phyloP scores from a whole-genome alignment of 2,113 vertebrate species.

The Willisornis vidua region DNA sequence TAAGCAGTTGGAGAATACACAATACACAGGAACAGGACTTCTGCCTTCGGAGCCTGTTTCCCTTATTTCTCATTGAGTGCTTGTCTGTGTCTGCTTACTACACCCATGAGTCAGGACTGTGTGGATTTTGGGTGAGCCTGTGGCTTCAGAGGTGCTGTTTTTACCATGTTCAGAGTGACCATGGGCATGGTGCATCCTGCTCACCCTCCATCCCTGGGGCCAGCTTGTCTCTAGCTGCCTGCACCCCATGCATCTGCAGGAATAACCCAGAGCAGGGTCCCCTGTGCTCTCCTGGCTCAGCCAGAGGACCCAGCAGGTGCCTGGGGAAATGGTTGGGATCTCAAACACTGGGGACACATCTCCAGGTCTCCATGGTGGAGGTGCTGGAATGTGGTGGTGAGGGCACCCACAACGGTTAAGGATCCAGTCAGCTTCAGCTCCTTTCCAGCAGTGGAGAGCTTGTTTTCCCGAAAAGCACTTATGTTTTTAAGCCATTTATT shows the following conservation, averaged over 20 bases:
- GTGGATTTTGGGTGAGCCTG: background rate
- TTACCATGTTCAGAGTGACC: rapidly evolving
- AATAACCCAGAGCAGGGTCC: background rate
- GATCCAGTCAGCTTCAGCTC: background rate
- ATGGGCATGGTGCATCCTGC: background rate
- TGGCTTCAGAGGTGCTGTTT: background rate
- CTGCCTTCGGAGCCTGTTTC: background rate
- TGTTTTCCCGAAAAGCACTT: background rate
- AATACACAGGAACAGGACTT: rapidly evolving
- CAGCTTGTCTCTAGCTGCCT: background rate
- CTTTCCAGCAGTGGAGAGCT: background rate
- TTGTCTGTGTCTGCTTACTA: rapidly evolving
- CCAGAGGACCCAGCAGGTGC: background rate
- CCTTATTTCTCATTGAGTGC: background rate
- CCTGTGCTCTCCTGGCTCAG: background rate
- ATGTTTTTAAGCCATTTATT: conserved; percentile 45
- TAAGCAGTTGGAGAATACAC: background rate
- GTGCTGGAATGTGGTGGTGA: background rate
- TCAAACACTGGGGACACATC: background rate
- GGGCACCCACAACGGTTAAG: background rate
- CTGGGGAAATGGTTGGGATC: background rate
- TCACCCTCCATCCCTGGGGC: background rate
- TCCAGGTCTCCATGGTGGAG: rapidly evolving
- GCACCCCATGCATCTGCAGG: rapidly evolving
- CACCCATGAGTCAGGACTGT: background rate